Conservation (phyloP, 2,888 invertebrate species). For the Atherix ibis region DNA sequence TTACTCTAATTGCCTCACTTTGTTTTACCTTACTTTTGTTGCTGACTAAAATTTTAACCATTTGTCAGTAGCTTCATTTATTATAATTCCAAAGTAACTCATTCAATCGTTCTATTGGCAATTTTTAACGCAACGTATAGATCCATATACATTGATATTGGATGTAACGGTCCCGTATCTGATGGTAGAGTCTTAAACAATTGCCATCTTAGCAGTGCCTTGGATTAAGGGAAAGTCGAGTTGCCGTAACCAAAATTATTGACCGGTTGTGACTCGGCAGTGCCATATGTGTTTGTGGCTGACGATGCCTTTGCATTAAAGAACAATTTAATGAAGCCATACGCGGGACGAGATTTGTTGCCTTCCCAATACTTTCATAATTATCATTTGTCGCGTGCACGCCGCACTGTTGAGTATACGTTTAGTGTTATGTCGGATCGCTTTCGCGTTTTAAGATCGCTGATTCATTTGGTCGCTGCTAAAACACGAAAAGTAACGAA, state of each 20-base stretch:
- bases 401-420: too few relatives aligned
- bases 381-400: too few relatives aligned
- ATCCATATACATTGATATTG: constrained; percentile 7
- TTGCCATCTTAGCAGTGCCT: constrained; percentile 6
- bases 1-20: too few relatives aligned
- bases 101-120: constrained; percentile 10
- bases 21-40: too few relatives aligned
- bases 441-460: too few relatives aligned
- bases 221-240: constrained; percentile 5
- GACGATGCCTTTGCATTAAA: constrained; percentile 9
- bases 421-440: too few relatives aligned
- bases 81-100: constrained; percentile 10
- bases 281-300: constrained; percentile 9
- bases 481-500: too few relatives aligned
- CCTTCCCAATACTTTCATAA: too few relatives aligned
- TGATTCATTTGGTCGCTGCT: too few relatives aligned
- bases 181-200: constrained; percentile 9
- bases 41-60: too few relatives aligned
- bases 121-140: constrained; percentile 9
- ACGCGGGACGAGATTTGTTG: too few relatives aligned
- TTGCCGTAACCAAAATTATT: constrained; percentile 7
- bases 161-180: constrained; percentile 10
- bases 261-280: constrained; percentile 3
- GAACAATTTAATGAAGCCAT: constrained; percentile 9
- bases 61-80: too few relatives aligned